Conservation (phyloP, 2,113 vertebrate genomes). For the Andinoacara biseriatus region DNA sequence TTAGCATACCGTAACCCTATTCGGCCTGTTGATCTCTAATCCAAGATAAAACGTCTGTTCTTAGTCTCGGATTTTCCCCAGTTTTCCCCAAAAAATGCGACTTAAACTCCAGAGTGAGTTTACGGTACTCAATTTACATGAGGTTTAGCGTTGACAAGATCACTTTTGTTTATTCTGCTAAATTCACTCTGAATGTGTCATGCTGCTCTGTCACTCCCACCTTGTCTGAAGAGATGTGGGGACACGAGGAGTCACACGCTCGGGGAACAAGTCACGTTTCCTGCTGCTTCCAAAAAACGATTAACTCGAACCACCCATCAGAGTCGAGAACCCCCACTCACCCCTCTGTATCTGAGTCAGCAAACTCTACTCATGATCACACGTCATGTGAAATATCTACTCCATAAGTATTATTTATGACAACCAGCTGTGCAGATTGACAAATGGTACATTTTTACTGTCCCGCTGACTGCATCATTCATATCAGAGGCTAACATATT, state of each 20-base stretch:
- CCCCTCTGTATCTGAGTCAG: not conserved
- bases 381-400: not conserved
- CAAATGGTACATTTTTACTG: not conserved
- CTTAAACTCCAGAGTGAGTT: no score
- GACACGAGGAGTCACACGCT: not conserved
- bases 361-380: not conserved
- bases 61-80: no score
- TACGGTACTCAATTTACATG: no score
- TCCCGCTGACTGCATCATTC: not conserved
- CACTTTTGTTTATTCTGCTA: not conserved
- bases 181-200: fast-evolving
- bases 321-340: no score
- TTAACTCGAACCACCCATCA: not conserved
- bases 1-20: no score
- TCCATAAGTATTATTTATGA: not conserved
- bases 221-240: not conserved
- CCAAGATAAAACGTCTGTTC: no score
- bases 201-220: fast-evolving
- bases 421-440: not conserved
- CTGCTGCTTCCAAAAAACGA: not conserved
- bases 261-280: not conserved
- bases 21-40: no score
- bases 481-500: not conserved
- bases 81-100: no score
- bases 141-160: not conserved